Conservation (phyloP, 2,888 invertebrate species). For the Rhamnusium bicolor region DNA sequence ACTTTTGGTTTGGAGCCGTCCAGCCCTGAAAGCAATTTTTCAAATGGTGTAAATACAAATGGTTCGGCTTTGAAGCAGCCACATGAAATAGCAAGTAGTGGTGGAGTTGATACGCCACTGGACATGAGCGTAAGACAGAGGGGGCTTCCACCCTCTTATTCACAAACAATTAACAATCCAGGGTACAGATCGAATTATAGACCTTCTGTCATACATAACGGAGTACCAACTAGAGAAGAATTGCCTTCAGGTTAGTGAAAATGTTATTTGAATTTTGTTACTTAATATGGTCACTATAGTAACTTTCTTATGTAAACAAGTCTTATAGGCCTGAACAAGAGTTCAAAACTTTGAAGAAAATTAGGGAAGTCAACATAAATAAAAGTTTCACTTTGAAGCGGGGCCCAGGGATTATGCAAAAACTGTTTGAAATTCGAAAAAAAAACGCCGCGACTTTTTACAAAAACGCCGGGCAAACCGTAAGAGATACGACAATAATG, state of each 20-base stretch:
- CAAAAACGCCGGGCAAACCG: too few species aligned
- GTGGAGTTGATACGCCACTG: slow-evolving; percentile 71
- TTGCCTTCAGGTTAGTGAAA: slow-evolving; percentile 66
- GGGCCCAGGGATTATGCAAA: too few species aligned
- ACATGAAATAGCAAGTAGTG: neutral
- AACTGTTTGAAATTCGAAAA: too few species aligned
- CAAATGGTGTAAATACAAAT: slow-evolving; percentile 48
- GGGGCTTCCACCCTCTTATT: slow-evolving; percentile 77
- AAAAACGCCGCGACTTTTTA: too few species aligned
- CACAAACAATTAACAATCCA: slow-evolving; percentile 70
- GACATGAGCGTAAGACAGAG: slow-evolving; percentile 77
- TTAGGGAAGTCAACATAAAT: too few species aligned
- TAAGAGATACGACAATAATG: too few species aligned
- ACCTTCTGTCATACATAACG: slow-evolving; percentile 78
- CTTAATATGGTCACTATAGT: too few species aligned
- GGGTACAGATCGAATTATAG: slow-evolving; percentile 68
- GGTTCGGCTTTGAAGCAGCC: slow-evolving; percentile 9
- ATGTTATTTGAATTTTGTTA: neutral
- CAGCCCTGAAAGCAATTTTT: slow-evolving; percentile 42
- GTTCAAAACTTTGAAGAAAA: too few species aligned
- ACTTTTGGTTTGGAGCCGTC: slow-evolving; percentile 60
- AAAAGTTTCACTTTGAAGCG: too few species aligned
- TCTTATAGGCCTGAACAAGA: too few species aligned
- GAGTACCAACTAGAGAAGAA: slow-evolving; percentile 64
- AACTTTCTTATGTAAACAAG: too few species aligned